Evolutionary conservation across 2,113 vertebrate species (phyloP).

Genomic region (Mola mola): DNA sequence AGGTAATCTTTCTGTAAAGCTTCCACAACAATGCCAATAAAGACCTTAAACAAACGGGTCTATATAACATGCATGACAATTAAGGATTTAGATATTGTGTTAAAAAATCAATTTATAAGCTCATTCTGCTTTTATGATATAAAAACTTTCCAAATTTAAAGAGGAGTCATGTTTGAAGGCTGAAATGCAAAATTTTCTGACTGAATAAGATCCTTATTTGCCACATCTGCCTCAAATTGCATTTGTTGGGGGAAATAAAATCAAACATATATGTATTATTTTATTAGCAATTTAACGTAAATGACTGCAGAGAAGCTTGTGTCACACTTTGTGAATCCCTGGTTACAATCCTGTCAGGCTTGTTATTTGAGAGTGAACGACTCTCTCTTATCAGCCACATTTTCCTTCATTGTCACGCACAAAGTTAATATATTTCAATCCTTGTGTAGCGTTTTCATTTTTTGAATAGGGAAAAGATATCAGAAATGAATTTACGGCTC

Average conservation of each 20-base stretch:
- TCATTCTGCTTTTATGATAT: no score
- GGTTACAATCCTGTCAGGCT: constrained; percentile 52
- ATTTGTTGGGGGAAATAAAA: constrained; percentile 33
- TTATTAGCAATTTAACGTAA: no score
- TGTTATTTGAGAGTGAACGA: constrained; percentile 47
- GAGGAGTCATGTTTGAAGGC: not conserved
- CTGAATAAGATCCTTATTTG: constrained; percentile 21
- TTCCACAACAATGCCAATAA: no score
- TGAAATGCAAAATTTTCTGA: not conserved
- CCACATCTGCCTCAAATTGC: constrained; percentile 28
- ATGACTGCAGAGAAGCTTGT: constrained; percentile 33
- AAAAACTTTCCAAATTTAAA: constrained; percentile 11
- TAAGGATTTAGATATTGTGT: no score
- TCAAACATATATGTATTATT: no score
- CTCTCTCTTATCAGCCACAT: constrained; percentile 23
- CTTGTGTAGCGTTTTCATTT: no score
- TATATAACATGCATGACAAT: no score
- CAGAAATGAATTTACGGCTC: no score
- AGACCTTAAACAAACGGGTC: no score
- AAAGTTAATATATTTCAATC: constrained; percentile 21
- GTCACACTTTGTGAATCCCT: constrained; percentile 24
- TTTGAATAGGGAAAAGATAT: no score
- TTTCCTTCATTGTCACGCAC: constrained; percentile 19
- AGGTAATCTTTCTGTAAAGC: no score
- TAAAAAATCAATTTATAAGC: no score